Conservation (phyloP, 2,888 invertebrate genomes). For the Calameuta filiformis region DNA sequence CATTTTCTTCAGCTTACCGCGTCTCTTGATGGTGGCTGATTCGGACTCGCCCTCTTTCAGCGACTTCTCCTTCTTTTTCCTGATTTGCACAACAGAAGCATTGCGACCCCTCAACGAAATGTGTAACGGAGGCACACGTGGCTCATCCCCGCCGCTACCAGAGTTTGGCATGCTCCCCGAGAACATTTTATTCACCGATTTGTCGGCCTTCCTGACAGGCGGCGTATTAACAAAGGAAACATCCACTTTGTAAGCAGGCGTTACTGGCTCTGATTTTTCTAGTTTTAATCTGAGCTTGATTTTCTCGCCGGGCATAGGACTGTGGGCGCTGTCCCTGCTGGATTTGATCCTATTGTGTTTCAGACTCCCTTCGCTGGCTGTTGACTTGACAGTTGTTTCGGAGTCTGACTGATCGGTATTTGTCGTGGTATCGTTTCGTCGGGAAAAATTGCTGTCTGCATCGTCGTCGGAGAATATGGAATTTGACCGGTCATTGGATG, state of each 20-base stretch:
- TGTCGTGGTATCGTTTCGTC: conserved; percentile 66
- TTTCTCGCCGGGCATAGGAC: conserved; percentile 74
- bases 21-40: conserved; percentile 56
- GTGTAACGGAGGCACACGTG: conserved; percentile 88
- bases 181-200: conserved; percentile 65
- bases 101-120: conserved; percentile 87
- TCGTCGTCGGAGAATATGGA: conserved; percentile 73
- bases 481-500: conserved; percentile 67
- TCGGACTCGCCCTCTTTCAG: conserved; percentile 65
- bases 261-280: conserved; percentile 84
- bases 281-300: conserved; percentile 85
- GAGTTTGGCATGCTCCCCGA: conserved; percentile 59
- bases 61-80: conserved; percentile 76
- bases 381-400: conserved; percentile 69
- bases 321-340: conserved; percentile 58
- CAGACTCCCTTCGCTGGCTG: conserved; percentile 71
- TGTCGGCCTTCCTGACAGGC: conserved; percentile 64
- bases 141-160: conserved; percentile 70
- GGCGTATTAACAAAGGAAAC: conserved; percentile 77
- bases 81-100: conserved; percentile 83
- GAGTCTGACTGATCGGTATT: conserved; percentile 71
- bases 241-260: conserved; percentile 84
- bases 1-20: conserved; percentile 69
- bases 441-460: conserved; percentile 70
- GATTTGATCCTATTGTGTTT: conserved; percentile 62